Conservation (phyloP, 2,797 vertebrate genomes). For the Vipera latastei region DNA sequence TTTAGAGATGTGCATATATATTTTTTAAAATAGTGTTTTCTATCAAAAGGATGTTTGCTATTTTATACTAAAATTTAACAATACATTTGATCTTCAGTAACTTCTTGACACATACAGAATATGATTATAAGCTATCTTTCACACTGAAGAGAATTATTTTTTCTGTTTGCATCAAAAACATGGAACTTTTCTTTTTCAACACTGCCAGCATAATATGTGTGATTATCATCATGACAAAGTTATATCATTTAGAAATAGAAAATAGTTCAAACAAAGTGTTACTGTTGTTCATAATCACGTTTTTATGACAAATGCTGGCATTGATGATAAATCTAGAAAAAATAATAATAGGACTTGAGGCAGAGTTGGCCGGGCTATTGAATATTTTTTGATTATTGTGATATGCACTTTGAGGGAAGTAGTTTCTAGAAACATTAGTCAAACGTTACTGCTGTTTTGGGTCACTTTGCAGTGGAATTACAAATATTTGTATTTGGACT, state of each 20-base stretch:
- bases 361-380: conserved; percentile 28
- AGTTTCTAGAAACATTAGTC: conserved; percentile 55
- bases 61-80: not conserved
- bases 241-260: conserved; percentile 47
- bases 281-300: conserved; percentile 14
- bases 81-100: not conserved
- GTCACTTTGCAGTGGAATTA: conserved; percentile 56
- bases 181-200: conserved; percentile 26
- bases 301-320: conserved; percentile 38
- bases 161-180: conserved; percentile 24
- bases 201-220: conserved; percentile 21
- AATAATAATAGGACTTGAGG: not conserved
- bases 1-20: not conserved
- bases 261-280: conserved; percentile 2
- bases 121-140: not conserved
- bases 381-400: conserved; percentile 51
- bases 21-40: not conserved
- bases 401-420: conserved; percentile 54
- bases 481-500: not conserved
- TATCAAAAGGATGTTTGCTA: not conserved
- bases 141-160: not conserved
- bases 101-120: not conserved
- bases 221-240: conserved; percentile 23
- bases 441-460: conserved; percentile 55
- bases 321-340: conserved; percentile 24